Evolutionary conservation across 2,113 vertebrate genomes (phyloP).

Genomic region (Opisthocomus hoazin): DNA sequence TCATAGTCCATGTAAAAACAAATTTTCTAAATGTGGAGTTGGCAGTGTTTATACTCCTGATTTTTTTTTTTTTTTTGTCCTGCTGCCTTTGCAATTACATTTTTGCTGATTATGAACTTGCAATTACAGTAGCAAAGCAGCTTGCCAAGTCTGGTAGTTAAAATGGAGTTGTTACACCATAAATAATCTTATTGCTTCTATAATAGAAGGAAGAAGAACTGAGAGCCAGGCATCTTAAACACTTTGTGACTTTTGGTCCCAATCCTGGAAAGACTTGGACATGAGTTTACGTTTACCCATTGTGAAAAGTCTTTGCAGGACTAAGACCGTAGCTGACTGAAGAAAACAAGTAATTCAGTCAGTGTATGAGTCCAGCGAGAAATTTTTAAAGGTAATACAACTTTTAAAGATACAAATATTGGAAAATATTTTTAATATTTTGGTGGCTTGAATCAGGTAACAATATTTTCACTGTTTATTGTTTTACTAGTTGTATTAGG

Average conservation of each 20-base stretch:
- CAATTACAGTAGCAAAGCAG: neutral
- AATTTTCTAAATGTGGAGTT: neutral
- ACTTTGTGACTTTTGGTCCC: neutral
- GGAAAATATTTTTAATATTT: neutral
- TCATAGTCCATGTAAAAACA: neutral
- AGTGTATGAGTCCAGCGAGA: neutral
- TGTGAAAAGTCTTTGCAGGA: constrained; percentile 31
- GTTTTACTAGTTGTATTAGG: neutral
- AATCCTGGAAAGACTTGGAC: neutral
- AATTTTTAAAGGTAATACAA: neutral
- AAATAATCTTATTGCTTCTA: neutral
- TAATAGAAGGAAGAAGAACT: neutral
- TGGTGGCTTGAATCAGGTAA: neutral
- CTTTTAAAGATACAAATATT: neutral
- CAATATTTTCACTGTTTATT: neutral
- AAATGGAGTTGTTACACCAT: neutral
- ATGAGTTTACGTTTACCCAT: neutral
- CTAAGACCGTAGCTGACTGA: neutral
- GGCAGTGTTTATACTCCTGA: neutral
- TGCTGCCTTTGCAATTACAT: neutral
- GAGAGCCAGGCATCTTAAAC: neutral
- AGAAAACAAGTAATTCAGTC: neutral
- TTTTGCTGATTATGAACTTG: neutral
- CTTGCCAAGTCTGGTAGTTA: neutral
- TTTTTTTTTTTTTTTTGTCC: neutral